A percentile compares a stretch with the other conserved stretches of the same genome.
Evolutionary conservation across 1,140 invertebrate genomes (phyloP).

Genomic region (Intoshia linei): DNA sequence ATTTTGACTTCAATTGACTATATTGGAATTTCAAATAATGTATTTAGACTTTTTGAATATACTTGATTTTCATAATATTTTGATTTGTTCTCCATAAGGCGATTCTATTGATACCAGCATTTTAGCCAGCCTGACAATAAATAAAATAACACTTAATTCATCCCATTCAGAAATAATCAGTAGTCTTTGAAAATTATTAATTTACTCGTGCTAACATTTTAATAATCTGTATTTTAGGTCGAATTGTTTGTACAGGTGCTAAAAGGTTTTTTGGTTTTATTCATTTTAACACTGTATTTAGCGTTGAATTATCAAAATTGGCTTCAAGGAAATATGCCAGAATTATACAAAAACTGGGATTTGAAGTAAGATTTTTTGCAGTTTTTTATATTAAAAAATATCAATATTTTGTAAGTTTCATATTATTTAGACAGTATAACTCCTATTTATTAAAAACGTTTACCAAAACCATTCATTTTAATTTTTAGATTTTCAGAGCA

Average conservation of each 20-base stretch:
- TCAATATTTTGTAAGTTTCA: too few species aligned
- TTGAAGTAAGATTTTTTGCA: conserved; percentile 31
- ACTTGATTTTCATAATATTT: too few species aligned
- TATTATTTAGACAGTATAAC: not conserved
- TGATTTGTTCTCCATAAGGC: too few species aligned
- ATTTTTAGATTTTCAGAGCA: not conserved
- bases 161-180: too few species aligned
- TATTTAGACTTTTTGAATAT: too few species aligned
- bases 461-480: conserved; percentile 1
- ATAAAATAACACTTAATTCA: too few species aligned
- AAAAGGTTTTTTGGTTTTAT: conserved; percentile 32
- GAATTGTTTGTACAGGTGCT: conserved; percentile 99
- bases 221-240: conserved; percentile 29
- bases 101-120: too few species aligned
- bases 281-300: conserved; percentile 10
- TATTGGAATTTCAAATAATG: too few species aligned
- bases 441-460: not conserved
- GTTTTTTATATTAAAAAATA: conserved; percentile 2
- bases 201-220: too few species aligned
- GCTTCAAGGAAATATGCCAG: conserved; percentile 91
- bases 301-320: conserved; percentile 72
- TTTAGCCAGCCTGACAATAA: too few species aligned
- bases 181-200: too few species aligned
- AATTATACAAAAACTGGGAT: conserved; percentile 91
- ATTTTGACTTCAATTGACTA: too few species aligned